A percentile compares a stretch with the other conserved stretches of the same genome.
phyloP scores from a whole-genome alignment of 2,797 vertebrate genomes.

The Trachops cirrhosus region DNA sequence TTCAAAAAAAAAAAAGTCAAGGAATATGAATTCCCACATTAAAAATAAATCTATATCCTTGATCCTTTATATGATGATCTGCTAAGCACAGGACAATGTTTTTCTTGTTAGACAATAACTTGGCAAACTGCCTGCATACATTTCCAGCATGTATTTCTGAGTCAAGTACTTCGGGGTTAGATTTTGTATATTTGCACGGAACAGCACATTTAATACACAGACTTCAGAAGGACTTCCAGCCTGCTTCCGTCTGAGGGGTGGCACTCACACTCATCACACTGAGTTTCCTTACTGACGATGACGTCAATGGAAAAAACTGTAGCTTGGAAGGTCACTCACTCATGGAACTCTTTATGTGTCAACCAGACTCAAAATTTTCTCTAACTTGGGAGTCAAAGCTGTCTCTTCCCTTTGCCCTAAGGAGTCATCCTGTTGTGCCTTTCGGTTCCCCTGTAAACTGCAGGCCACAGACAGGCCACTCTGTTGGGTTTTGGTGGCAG shows the following conservation, averaged over 20 bases:
- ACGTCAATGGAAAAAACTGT: neutral
- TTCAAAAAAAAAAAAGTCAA: neutral
- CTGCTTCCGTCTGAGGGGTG: neutral
- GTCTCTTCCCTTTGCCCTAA: neutral
- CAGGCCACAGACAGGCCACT: neutral
- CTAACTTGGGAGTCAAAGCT: neutral
- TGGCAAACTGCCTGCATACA: neutral
- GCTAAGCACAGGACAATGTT: neutral
- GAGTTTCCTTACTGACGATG: neutral
- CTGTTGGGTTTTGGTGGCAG: neutral
- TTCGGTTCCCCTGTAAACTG: neutral
- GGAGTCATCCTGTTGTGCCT: neutral
- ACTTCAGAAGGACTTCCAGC: neutral
- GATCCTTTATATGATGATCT: neutral
- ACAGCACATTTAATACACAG: neutral
- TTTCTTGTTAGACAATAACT: neutral
- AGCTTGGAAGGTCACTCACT: neutral
- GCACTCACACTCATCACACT: neutral
- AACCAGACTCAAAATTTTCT: neutral
- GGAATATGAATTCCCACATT: neutral
- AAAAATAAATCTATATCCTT: neutral
- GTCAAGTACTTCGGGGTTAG: neutral
- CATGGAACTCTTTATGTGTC: neutral
- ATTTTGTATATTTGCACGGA: neutral
- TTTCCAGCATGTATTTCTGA: neutral